Percentiles rank a stretch among this genome's conserved stretches.
These are phyloP conservation scores for Callospermophilus lateralis DNA, from an alignment of 2,113 vertebrate species.

Conservation along the genomic window DNA sequence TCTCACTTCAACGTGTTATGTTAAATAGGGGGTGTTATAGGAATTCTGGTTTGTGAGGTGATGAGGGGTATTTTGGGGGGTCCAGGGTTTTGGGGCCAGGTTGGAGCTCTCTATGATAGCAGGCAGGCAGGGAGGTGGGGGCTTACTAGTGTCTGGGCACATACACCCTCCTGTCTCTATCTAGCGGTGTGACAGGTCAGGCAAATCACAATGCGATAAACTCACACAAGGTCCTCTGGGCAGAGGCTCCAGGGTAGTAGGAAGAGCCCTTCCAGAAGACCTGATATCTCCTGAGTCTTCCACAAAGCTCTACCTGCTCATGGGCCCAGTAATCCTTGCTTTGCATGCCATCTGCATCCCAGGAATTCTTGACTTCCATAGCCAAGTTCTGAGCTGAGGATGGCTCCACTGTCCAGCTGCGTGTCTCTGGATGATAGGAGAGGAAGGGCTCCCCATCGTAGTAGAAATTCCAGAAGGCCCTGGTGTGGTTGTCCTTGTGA, in stretches of 20 bases:
- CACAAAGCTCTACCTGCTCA: not conserved
- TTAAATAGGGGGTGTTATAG: not conserved
- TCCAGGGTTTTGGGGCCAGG: not conserved
- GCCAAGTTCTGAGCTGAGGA: accelerated
- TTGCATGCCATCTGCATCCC: not conserved
- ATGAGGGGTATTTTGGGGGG: too few relatives aligned
- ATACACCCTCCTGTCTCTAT: not conserved
- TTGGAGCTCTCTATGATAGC: not conserved
- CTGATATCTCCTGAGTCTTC: not conserved
- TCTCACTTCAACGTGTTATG: not conserved
- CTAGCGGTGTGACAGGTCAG: not conserved
- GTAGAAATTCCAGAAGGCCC: accelerated
- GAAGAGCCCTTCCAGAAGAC: accelerated
- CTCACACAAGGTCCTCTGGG: not conserved
- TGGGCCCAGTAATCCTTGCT: not conserved
- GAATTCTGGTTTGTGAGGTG: too few relatives aligned
- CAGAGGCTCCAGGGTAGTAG: accelerated
- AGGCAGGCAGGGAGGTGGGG: not conserved
- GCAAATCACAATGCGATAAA: accelerated
- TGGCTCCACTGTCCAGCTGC: accelerated
- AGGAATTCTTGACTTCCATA: not conserved
- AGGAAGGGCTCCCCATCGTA: not conserved
- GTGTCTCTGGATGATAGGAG: not conserved
- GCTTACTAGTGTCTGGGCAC: not conserved
- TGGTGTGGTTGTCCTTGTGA: accelerated